phyloP scores from a whole-genome alignment of 2,888 invertebrate species.

The Cryptocephalus primarius region DNA sequence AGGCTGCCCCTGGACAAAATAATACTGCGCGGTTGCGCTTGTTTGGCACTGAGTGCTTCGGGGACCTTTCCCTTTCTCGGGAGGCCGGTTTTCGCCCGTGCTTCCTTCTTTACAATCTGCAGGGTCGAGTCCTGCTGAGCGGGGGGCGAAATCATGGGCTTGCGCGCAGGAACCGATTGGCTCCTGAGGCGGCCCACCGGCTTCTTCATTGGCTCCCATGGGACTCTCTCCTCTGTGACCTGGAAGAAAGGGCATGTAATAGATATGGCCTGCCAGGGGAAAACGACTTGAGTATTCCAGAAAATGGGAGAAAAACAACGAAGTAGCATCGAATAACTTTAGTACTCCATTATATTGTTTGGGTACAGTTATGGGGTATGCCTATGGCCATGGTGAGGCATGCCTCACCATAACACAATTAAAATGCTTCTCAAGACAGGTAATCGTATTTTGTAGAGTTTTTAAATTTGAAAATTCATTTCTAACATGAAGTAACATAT shows the following conservation, averaged over 20 bases:
- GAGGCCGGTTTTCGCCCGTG: neutral
- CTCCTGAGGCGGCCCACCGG: slow-evolving; percentile 20
- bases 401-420: no score
- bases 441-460: no score
- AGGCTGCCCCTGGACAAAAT: slow-evolving; percentile 30
- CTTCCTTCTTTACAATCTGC: slow-evolving; percentile 2
- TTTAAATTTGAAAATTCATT: no score
- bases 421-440: no score
- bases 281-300: neutral
- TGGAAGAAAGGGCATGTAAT: slow-evolving; percentile 8
- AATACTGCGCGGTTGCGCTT: slow-evolving; percentile 26
- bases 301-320: neutral
- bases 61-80: neutral
- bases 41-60: slow-evolving; percentile 8
- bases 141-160: slow-evolving; percentile 2
- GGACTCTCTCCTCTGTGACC: slow-evolving; percentile 35
- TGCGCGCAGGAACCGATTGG: slow-evolving; percentile 24
- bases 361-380: no score
- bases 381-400: no score
- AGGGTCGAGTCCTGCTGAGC: neutral
- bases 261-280: no score
- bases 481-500: no score
- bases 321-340: no score
- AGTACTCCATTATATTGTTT: neutral
- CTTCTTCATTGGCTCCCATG: slow-evolving; percentile 34